Conservation (phyloP, 1,140 invertebrate species). For the Eriosoma lanigerum region DNA sequence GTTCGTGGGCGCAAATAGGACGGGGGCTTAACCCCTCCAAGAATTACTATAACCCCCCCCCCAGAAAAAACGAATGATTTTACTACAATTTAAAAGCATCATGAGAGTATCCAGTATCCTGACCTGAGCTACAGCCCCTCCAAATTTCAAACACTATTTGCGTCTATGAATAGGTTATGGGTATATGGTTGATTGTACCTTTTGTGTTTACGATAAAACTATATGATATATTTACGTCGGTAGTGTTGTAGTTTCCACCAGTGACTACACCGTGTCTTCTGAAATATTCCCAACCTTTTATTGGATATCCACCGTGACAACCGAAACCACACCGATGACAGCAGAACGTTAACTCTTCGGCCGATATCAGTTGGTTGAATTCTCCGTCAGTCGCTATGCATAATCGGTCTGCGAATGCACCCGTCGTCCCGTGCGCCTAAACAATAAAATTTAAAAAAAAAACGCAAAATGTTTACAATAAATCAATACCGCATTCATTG, state of each 20-base stretch:
- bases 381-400: slow-evolving; percentile 67
- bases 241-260: slow-evolving; percentile 65
- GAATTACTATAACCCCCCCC: not conserved
- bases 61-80: not conserved
- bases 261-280: slow-evolving; percentile 62
- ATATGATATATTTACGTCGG: slow-evolving; percentile 54
- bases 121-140: no score
- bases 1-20: no score
- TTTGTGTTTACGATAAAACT: not conserved
- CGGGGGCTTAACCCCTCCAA: no score
- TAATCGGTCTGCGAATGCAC: slow-evolving; percentile 69
- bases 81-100: no score
- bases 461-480: no score
- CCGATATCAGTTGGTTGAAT: slow-evolving; percentile 63
- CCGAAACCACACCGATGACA: slow-evolving; percentile 68
- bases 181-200: not conserved
- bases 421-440: not conserved
- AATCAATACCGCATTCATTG: no score
- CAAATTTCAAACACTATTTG: no score
- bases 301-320: slow-evolving; percentile 67
- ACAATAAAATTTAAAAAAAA: no score
- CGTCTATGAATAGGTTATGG: not conserved
- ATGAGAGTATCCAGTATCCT: no score
- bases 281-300: slow-evolving; percentile 66
- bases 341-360: slow-evolving; percentile 68